A percentile compares a stretch with the other conserved stretches of the same genome.
phyloP scores from a whole-genome alignment of 2,888 invertebrate genomes.

The Drosophila tripunctata region DNA sequence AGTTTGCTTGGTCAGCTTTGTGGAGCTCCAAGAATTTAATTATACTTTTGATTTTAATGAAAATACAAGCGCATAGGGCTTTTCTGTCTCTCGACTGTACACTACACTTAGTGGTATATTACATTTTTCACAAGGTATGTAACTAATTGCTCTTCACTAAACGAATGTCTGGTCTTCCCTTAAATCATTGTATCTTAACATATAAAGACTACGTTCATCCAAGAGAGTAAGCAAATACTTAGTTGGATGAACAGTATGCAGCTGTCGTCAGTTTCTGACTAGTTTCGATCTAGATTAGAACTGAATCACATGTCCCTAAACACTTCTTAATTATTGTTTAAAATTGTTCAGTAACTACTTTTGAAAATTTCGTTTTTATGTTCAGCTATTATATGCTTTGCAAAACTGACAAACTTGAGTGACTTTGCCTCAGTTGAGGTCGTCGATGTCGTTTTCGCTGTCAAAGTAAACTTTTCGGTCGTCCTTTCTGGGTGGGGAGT shows the following conservation, averaged over 20 bases:
- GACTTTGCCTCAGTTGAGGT: conserved; percentile 52
- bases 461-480: conserved; percentile 25
- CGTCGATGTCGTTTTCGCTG: conserved; percentile 25
- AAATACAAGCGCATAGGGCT: conserved; percentile 45
- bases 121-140: neutral
- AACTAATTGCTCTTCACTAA: neutral
- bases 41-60: conserved; percentile 74
- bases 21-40: conserved; percentile 63
- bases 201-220: neutral
- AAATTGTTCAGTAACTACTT: neutral
- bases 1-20: conserved; percentile 44
- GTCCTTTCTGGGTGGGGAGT: conserved; percentile 14
- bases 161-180: neutral
- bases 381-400: conserved; percentile 19
- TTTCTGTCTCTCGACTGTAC: conserved; percentile 7
- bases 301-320: conserved; percentile 8
- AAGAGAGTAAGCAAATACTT: neutral
- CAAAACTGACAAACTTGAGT: conserved; percentile 21
- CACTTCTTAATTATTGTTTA: conserved; percentile 16
- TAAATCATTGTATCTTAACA: neutral
- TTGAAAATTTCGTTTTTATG: conserved; percentile 4
- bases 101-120: conserved; percentile 11
- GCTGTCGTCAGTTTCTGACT: neutral
- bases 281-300: conserved; percentile 7
- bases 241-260: neutral